A percentile compares a stretch with the other conserved stretches of the same genome.
These are phyloP conservation scores for Platycercus adscitus DNA, from an alignment of 2,113 vertebrate genomes.

Conservation along the genomic window DNA sequence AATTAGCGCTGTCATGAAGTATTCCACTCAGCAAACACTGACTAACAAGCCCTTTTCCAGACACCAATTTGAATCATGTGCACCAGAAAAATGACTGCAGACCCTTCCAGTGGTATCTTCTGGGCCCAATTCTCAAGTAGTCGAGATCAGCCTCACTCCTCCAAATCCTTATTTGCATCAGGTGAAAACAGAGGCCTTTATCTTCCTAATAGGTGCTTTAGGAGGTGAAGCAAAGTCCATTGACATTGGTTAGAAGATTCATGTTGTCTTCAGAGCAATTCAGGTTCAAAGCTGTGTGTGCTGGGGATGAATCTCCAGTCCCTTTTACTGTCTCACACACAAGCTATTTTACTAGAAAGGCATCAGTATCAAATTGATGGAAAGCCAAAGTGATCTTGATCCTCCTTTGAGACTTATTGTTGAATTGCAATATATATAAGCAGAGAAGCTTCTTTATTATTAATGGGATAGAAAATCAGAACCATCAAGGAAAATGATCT, in stretches of 20 bases:
- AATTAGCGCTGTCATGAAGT: constrained; percentile 47
- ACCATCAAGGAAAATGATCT: constrained; percentile 53
- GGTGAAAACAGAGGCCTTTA: background rate
- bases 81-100: background rate
- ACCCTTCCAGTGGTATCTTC: background rate
- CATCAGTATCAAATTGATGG: constrained; percentile 51
- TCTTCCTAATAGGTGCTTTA: rapidly evolving
- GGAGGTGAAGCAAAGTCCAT: background rate
- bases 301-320: background rate
- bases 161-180: background rate
- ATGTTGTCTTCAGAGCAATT: background rate
- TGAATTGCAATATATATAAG: constrained; percentile 68
- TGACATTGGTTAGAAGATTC: rapidly evolving
- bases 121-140: background rate
- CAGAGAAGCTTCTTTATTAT: constrained; percentile 59
- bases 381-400: constrained; percentile 66
- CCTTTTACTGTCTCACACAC: background rate
- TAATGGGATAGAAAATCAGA: constrained; percentile 68
- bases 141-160: background rate
- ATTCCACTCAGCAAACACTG: background rate
- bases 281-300: background rate
- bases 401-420: constrained; percentile 57
- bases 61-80: background rate
- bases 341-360: constrained; percentile 15
- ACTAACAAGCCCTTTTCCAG: constrained; percentile 41